Conservation (phyloP, 2,888 invertebrate species). For the Cetonia aurata region DNA sequence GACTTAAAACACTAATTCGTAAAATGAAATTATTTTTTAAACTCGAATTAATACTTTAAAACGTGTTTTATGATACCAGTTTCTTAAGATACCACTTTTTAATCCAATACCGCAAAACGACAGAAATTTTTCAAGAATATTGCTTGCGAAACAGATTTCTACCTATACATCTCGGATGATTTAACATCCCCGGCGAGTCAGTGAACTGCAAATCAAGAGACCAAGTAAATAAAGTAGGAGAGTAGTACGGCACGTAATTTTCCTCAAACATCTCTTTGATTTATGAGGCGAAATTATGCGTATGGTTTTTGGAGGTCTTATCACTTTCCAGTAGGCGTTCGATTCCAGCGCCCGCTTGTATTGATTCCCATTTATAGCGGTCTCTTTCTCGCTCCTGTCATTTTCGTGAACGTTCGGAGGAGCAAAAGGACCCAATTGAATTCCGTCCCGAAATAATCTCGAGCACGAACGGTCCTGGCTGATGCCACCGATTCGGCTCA, state of each 20-base stretch:
- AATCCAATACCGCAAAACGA: too few species aligned
- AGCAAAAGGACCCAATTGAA: slow-evolving; percentile 25
- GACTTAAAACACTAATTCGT: too few species aligned
- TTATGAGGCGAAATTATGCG: slow-evolving; percentile 8
- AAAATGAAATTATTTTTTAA: too few species aligned
- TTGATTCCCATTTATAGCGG: slow-evolving; percentile 21
- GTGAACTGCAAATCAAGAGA: too few species aligned
- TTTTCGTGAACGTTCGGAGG: slow-evolving; percentile 10
- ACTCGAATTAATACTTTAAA: too few species aligned
- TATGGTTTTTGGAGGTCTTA: slow-evolving; percentile 13
- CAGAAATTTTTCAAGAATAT: too few species aligned
- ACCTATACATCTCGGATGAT: too few species aligned
- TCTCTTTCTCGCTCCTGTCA: slow-evolving; percentile 19
- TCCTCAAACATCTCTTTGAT: slow-evolving; percentile 10
- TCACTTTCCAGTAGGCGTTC: not conserved
- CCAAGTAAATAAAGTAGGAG: not conserved
- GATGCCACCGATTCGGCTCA: slow-evolving; percentile 13
- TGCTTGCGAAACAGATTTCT: too few species aligned
- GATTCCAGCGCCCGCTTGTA: not conserved
- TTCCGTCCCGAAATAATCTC: slow-evolving; percentile 34
- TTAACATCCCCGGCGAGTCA: too few species aligned
- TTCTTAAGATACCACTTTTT: too few species aligned
- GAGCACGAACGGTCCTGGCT: slow-evolving; percentile 6
- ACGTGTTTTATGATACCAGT: too few species aligned
- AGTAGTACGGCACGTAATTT: not conserved